phyloP scores from a whole-genome alignment of 2,797 vertebrate genomes.

The Sylvia borin region DNA sequence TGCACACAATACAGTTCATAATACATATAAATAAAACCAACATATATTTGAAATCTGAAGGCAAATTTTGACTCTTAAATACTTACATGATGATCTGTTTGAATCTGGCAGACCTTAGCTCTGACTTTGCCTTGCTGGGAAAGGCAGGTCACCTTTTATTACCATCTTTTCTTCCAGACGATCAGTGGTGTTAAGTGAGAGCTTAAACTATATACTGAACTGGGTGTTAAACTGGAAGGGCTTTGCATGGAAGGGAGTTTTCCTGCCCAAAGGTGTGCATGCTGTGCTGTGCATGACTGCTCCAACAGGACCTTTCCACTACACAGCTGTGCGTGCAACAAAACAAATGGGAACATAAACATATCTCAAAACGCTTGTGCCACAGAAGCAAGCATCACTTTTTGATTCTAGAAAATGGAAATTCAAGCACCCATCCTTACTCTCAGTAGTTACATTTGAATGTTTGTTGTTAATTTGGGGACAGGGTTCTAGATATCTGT shows the following conservation, averaged over 20 bases:
- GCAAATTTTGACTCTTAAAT: neutral
- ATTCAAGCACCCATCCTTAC: neutral
- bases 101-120: neutral
- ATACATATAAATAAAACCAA: neutral
- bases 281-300: neutral
- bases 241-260: neutral
- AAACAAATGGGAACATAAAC: neutral
- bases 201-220: constrained; percentile 22
- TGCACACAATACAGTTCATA: neutral
- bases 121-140: neutral
- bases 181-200: neutral
- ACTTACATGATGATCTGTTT: neutral
- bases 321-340: neutral
- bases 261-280: neutral
- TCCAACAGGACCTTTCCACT: neutral
- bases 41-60: neutral
- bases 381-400: neutral
- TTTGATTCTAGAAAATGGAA: neutral
- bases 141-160: neutral
- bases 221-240: neutral
- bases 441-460: neutral
- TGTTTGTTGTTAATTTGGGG: neutral
- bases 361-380: neutral
- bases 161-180: neutral
- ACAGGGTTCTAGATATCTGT: neutral